Conservation (phyloP, 2,888 invertebrate species). For the Tanytarsus gracilentus region DNA sequence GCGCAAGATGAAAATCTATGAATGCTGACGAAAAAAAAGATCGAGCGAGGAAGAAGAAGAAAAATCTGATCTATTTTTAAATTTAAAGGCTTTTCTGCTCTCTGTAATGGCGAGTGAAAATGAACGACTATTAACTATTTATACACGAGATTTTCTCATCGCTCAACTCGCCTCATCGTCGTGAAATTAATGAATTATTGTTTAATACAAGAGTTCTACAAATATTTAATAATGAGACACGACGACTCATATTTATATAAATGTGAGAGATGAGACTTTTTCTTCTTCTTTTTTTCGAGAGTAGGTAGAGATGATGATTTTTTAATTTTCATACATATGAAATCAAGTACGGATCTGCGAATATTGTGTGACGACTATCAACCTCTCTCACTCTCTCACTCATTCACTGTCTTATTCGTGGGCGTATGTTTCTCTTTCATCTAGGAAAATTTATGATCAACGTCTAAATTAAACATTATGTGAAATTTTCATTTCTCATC, state of each 20-base stretch:
- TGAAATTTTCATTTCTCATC: background rate
- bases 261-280: too few species aligned
- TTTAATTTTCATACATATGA: too few species aligned
- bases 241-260: too few species aligned
- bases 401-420: background rate
- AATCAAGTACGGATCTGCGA: background rate
- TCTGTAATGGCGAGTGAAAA: slow-evolving; percentile 16
- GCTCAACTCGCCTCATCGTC: background rate
- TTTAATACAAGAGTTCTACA: too few species aligned
- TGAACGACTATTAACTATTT: slow-evolving; percentile 20
- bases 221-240: too few species aligned
- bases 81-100: background rate
- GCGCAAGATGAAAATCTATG: background rate
- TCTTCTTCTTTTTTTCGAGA: too few species aligned
- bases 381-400: background rate
- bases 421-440: background rate
- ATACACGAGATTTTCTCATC: background rate
- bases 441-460: background rate
- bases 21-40: background rate
- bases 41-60: too few species aligned
- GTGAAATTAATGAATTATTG: background rate
- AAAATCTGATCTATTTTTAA: slow-evolving; percentile 15
- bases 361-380: background rate
- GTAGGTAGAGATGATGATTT: too few species aligned
- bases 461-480: background rate